phyloP scores from a whole-genome alignment of 2,888 invertebrate genomes.

The Philhelius pedissequus region DNA sequence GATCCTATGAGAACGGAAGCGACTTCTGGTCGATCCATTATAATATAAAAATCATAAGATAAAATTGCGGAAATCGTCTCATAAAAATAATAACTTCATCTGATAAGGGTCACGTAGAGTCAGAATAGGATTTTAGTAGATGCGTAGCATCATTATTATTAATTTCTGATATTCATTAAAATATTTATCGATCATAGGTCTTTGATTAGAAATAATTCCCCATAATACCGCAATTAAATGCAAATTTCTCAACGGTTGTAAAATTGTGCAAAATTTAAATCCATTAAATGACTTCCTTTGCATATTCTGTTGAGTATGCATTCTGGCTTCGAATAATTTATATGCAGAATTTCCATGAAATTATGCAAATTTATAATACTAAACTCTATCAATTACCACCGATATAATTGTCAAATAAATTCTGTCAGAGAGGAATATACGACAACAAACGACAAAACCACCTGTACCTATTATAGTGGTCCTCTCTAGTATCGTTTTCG shows the following conservation, averaged over 20 bases:
- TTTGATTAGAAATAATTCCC: background rate
- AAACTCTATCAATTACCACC: constrained; percentile 61
- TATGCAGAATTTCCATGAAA: constrained; percentile 15
- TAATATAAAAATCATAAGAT: too few relatives aligned
- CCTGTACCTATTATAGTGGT: constrained; percentile 40
- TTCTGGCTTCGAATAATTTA: background rate
- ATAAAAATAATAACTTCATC: too few relatives aligned
- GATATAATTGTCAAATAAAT: constrained; percentile 60
- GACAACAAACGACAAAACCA: constrained; percentile 16
- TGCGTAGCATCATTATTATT: too few relatives aligned
- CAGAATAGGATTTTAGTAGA: too few relatives aligned
- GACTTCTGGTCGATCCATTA: too few relatives aligned
- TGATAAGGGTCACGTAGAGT: too few relatives aligned
- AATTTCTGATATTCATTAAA: background rate
- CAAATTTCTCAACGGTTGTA: constrained; percentile 36
- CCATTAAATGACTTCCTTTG: constrained; percentile 19
- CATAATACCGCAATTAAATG: constrained; percentile 22
- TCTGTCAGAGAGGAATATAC: constrained; percentile 16
- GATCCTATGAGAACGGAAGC: too few relatives aligned
- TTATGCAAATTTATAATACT: constrained; percentile 54
- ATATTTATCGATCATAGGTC: background rate
- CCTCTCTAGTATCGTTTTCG: background rate
- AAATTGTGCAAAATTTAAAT: constrained; percentile 20
- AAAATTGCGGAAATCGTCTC: too few relatives aligned
- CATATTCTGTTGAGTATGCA: background rate